Evolutionary conservation across 2,113 vertebrate species (phyloP).

Genomic region (Poicephalus gulielmi): DNA sequence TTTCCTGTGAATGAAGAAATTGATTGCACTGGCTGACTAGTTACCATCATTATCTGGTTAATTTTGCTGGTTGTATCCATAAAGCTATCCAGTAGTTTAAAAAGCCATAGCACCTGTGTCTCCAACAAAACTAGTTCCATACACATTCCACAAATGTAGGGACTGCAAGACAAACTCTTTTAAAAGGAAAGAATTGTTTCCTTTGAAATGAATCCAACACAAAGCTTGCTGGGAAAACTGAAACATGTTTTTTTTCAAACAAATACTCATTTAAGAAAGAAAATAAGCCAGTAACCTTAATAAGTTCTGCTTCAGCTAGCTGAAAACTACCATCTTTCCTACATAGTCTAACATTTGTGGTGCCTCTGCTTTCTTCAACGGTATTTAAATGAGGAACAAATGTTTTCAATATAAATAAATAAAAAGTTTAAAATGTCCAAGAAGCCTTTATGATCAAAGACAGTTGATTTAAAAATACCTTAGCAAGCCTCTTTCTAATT

Average conservation of each 20-base stretch:
- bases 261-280: background rate
- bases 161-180: background rate
- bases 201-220: background rate
- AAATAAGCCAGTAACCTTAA: background rate
- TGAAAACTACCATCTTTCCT: background rate
- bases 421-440: slow-evolving; percentile 17
- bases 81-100: background rate
- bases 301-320: background rate
- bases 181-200: background rate
- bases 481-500: slow-evolving; percentile 22
- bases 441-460: slow-evolving; percentile 4
- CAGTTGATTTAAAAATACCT: slow-evolving; percentile 14
- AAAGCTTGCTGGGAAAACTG: background rate
- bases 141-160: background rate
- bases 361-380: background rate
- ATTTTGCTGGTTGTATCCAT: background rate
- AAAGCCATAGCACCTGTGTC: background rate
- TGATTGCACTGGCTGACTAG: background rate
- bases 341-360: background rate
- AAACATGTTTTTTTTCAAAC: background rate
- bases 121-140: background rate
- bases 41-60: background rate
- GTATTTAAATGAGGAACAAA: slow-evolving; percentile 44
- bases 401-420: slow-evolving; percentile 40
- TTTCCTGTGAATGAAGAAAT: background rate